Percentiles rank a stretch among this genome's conserved stretches.
These are phyloP conservation scores for Ginglymostoma cirratum DNA, from an alignment of 2,113 vertebrate species.

Conservation along the genomic window DNA sequence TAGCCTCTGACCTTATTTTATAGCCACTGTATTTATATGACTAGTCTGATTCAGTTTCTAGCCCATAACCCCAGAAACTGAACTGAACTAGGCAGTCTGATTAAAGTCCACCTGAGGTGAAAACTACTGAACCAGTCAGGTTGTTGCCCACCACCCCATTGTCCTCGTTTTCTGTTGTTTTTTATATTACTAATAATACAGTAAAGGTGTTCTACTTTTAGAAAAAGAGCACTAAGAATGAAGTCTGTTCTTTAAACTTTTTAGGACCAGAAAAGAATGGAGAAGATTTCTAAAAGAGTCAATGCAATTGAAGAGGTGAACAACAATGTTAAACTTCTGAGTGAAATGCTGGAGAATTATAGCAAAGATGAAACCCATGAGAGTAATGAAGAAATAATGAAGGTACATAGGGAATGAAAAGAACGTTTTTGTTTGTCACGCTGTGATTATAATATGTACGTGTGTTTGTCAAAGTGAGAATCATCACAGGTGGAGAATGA, in stretches of 20 bases:
- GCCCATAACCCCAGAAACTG: too few relatives aligned
- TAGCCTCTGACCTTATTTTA: too few relatives aligned
- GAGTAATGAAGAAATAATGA: constrained; percentile 86
- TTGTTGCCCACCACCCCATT: background rate
- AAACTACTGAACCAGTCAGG: background rate
- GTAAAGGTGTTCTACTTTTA: background rate
- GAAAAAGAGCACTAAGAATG: background rate
- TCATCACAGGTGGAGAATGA: background rate
- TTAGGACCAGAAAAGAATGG: constrained; percentile 91
- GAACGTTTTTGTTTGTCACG: background rate
- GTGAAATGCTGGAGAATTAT: constrained; percentile 82
- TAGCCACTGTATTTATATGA: too few relatives aligned
- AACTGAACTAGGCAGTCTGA: too few relatives aligned
- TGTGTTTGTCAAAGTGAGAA: background rate
- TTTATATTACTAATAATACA: background rate
- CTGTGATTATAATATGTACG: background rate
- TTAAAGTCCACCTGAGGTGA: background rate
- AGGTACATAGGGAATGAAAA: constrained; percentile 55
- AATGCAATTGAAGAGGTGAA: constrained; percentile 93
- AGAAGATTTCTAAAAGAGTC: constrained; percentile 91
- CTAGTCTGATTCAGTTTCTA: too few relatives aligned
- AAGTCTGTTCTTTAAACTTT: rapidly evolving
- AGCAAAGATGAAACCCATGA: constrained; percentile 63
- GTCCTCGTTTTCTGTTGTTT: background rate
- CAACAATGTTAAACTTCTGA: constrained; percentile 83